phyloP scores from a whole-genome alignment of 2,888 invertebrate genomes.

The Drosophila eohydei region DNA sequence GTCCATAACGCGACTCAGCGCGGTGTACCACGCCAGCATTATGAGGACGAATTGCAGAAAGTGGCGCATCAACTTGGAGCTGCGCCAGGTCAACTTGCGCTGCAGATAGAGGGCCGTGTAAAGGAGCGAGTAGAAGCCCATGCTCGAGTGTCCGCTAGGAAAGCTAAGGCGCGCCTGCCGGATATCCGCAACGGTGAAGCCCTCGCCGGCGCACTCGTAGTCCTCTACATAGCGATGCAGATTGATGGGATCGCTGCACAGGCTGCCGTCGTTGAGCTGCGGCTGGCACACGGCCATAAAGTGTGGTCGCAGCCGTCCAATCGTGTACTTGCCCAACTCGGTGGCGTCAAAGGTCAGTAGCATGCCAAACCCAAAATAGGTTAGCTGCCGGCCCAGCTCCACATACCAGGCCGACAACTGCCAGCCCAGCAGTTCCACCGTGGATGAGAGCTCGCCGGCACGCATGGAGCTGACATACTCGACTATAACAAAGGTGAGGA shows the following conservation, averaged over 20 bases:
- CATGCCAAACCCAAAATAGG: slow-evolving; percentile 71
- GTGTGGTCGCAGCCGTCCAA: slow-evolving; percentile 78
- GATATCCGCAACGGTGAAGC: slow-evolving; percentile 86
- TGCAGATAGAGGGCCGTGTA: slow-evolving; percentile 95
- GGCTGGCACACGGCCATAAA: slow-evolving; percentile 90
- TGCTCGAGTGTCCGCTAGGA: slow-evolving; percentile 95
- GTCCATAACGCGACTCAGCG: slow-evolving; percentile 79
- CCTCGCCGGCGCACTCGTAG: slow-evolving; percentile 88
- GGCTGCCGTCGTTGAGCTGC: slow-evolving; percentile 85
- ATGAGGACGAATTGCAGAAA: slow-evolving; percentile 88
- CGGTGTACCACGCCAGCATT: slow-evolving; percentile 82
- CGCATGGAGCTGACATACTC: slow-evolving; percentile 66
- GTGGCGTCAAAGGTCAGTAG: slow-evolving; percentile 76
- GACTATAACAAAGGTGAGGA: slow-evolving; percentile 59
- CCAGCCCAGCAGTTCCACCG: slow-evolving; percentile 54
- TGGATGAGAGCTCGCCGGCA: slow-evolving; percentile 44
- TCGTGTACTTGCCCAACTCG: slow-evolving; percentile 81
- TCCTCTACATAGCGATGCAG: slow-evolving; percentile 89
- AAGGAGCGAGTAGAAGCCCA: slow-evolving; percentile 93
- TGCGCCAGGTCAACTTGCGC: slow-evolving; percentile 91
- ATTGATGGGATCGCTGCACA: slow-evolving; percentile 87
- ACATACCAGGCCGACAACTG: slow-evolving; percentile 62
- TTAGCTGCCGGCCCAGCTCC: slow-evolving; percentile 58
- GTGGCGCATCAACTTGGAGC: slow-evolving; percentile 92
- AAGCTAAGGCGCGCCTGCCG: slow-evolving; percentile 94